Percentiles rank a stretch among this genome's conserved stretches.
phyloP scores from a whole-genome alignment of 2,113 vertebrate genomes.

The Macquaria ambigua region DNA sequence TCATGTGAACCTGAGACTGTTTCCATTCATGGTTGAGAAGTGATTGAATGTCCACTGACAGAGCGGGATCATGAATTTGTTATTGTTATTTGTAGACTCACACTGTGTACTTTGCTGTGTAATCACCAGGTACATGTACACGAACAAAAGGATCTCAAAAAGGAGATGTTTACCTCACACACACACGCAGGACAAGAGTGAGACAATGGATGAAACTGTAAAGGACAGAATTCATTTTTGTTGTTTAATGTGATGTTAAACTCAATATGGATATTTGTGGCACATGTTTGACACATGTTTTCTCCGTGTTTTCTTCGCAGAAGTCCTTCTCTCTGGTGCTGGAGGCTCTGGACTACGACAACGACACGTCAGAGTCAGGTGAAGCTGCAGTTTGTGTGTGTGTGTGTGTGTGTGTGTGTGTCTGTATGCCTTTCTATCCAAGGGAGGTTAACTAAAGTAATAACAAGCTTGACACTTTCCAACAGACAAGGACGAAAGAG shows the following conservation, averaged over 20 bases:
- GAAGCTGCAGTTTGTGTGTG: constrained; percentile 25
- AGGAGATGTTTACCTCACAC: too few species aligned
- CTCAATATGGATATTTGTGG: neutral
- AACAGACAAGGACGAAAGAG: neutral
- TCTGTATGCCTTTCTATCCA: constrained; percentile 4
- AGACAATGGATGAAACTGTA: neutral
- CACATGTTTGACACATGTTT: neutral
- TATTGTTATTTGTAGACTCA: too few species aligned
- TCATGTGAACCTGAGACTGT: too few species aligned
- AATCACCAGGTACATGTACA: too few species aligned
- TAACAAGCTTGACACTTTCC: neutral
- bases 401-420: neutral
- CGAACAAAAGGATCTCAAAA: too few species aligned
- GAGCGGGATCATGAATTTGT: too few species aligned
- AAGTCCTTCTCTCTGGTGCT: constrained; percentile 87
- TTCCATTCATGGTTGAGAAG: too few species aligned
- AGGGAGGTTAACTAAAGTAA: neutral
- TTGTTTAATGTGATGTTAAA: neutral
- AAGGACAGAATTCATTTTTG: neutral
- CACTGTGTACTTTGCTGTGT: too few species aligned
- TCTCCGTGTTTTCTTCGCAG: constrained; percentile 64
- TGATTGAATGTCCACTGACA: too few species aligned
- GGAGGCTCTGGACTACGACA: constrained; percentile 83
- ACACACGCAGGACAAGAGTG: too few species aligned
- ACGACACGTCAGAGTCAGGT: constrained; percentile 81